These are phyloP conservation scores for Ammodytes marinus DNA, from an alignment of 2,113 vertebrate genomes.

Conservation along the genomic window DNA sequence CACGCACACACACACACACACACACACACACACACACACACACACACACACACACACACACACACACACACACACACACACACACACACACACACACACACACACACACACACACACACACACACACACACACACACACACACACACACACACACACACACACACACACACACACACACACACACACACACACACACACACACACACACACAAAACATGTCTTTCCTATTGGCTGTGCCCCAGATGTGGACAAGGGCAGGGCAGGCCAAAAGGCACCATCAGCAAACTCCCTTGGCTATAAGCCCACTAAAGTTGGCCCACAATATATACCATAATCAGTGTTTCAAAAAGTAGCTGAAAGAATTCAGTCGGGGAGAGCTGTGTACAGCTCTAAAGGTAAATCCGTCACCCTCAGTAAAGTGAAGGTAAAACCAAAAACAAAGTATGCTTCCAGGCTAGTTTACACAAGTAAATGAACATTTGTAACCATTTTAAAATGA, in stretches of 20 bases:
- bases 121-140: slow-evolving; percentile 17
- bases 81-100: not conserved
- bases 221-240: slow-evolving; percentile 26
- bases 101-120: not conserved
- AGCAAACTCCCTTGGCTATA: slow-evolving; percentile 64
- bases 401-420: slow-evolving; percentile 3
- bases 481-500: slow-evolving; percentile 11
- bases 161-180: too few relatives aligned
- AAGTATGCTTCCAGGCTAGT: slow-evolving; percentile 6
- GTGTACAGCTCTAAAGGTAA: not conserved
- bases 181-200: too few relatives aligned
- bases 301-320: slow-evolving; percentile 50
- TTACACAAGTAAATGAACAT: slow-evolving; percentile 23
- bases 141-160: too few relatives aligned
- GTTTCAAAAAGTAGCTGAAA: slow-evolving; percentile 45
- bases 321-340: slow-evolving; percentile 39
- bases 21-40: slow-evolving; percentile 9
- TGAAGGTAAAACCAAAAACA: slow-evolving; percentile 9
- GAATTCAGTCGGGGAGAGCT: slow-evolving; percentile 7
- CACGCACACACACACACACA: not conserved
- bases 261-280: slow-evolving; percentile 44
- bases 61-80: slow-evolving; percentile 17
- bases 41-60: slow-evolving; percentile 14
- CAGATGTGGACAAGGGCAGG: slow-evolving; percentile 56
- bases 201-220: slow-evolving; percentile 13